phyloP scores from a whole-genome alignment of 2,113 vertebrate genomes.

The Mandrillus leucophaeus region DNA sequence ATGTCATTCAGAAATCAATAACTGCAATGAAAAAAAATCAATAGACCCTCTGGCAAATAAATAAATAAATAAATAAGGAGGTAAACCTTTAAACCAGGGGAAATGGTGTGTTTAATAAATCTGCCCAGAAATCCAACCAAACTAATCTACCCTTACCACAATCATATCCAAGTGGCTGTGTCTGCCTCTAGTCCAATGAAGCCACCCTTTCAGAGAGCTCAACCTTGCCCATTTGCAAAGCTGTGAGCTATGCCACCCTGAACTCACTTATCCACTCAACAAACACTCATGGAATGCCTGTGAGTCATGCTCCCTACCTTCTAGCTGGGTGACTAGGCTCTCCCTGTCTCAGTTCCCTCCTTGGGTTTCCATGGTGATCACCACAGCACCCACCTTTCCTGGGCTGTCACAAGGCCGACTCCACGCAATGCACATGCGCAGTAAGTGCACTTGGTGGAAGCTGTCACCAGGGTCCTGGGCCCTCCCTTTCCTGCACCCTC shows the following conservation, averaged over 20 bases:
- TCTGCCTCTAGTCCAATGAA: not conserved
- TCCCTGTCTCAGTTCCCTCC: not conserved
- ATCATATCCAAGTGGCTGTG: too few species aligned
- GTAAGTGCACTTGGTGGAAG: not conserved
- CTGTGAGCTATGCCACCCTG: not conserved
- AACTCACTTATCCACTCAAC: too few species aligned
- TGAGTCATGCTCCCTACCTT: not conserved
- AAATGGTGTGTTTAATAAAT: not conserved
- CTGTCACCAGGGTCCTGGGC: not conserved
- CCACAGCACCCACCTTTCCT: too few species aligned
- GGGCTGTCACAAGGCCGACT: not conserved
- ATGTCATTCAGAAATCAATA: conserved; percentile 57
- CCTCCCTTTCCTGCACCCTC: not conserved
- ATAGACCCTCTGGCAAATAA: not conserved
- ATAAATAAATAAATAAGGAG: conserved; percentile 4
- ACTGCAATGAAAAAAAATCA: not conserved
- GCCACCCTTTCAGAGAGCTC: not conserved
- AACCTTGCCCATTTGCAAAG: not conserved
- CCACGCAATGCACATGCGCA: too few species aligned
- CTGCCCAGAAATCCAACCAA: not conserved
- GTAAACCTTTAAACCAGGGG: not conserved
- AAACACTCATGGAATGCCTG: not conserved
- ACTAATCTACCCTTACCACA: not conserved
- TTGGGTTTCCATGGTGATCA: not conserved
- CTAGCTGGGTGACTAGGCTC: not conserved